phyloP scores from a whole-genome alignment of 2,888 invertebrate genomes.

The Drosophila meridionalis region DNA sequence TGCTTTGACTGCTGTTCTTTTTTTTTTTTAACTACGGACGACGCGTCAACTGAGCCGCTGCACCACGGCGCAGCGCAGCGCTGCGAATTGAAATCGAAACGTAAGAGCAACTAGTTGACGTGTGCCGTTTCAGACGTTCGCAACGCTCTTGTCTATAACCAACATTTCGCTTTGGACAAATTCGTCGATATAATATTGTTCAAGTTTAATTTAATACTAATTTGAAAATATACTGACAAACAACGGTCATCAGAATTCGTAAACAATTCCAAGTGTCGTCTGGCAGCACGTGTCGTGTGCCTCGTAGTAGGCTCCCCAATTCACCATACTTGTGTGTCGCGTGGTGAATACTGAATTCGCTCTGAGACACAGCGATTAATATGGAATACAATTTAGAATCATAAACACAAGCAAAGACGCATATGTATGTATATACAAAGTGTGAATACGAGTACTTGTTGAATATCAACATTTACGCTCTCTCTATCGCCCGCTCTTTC shows the following conservation, averaged over 20 bases:
- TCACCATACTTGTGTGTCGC: constrained; percentile 48
- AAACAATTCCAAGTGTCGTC: background rate
- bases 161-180: background rate
- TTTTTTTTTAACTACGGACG: constrained; percentile 42
- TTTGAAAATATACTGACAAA: background rate
- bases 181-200: too few species aligned
- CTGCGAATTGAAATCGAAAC: constrained; percentile 44
- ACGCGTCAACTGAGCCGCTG: constrained; percentile 29
- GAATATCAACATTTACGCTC: constrained; percentile 44
- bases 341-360: constrained; percentile 43
- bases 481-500: constrained; percentile 2
- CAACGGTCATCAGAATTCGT: constrained; percentile 1
- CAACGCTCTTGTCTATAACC: constrained; percentile 36
- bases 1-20: constrained; percentile 28
- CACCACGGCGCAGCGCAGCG: constrained; percentile 30
- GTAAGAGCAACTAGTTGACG: constrained; percentile 61
- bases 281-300: constrained; percentile 49
- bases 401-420: constrained; percentile 18
- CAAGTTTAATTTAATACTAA: background rate
- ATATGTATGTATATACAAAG: constrained; percentile 23
- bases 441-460: constrained; percentile 58
- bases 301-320: constrained; percentile 2
- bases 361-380: constrained; percentile 32
- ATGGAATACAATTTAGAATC: constrained; percentile 34
- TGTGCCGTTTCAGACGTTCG: constrained; percentile 63